Evolutionary conservation across 2,113 vertebrate species (phyloP), one percentile per base, ranked within the genome.

Genomic region (Nannobrachium achirus): DNA sequence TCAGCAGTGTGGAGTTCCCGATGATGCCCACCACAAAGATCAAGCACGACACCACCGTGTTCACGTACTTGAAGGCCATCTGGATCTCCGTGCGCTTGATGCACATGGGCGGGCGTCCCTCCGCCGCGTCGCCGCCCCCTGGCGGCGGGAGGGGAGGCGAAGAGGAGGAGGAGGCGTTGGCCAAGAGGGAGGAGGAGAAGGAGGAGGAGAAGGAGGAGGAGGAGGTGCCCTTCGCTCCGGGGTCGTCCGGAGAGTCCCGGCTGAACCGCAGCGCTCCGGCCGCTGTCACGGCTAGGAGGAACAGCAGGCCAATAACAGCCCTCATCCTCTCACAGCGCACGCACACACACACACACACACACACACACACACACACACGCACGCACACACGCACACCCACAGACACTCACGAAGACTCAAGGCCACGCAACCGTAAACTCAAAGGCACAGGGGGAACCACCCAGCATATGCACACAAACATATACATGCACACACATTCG

Each of bases 11-110:
- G 0, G 94, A 94, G 83, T 97, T 97, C 18, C 95, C 95, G 0
- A 96, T 89, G 85, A 97, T 95, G 0, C 95, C 95, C 40, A 96
- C 94, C 0, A 96, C 60, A 60, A 97, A 97, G 82, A 97, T 97
- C 59, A 93, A 68, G 74, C 95, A 96, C 81, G 95, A 96, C 62
- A 96, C 91, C 1, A 95, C 69, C 39, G 95, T 96, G 83, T 95
- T 96, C 75, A 96, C 90, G 41, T 96, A 96, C 82, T 95, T 96
- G 81, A 97, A 97, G 57, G 90, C 83, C 11, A 94, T 73, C 18
- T 86, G 93, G 86, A 97, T 96, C 64, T 95, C 94, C 0, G 92
- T 92, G 0, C 74, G 94, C 63, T 90, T 91, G 15, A 76, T 8
- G 1, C 95, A 97, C 76, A 95, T 89, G 1, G 94, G 93, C 1